Evolutionary conservation across 30 jellyfish, hydroid and myxozoan species (phyloP), one percentile per base, ranked within the genome.

Genomic region (Aurelia coerulea): DNA sequence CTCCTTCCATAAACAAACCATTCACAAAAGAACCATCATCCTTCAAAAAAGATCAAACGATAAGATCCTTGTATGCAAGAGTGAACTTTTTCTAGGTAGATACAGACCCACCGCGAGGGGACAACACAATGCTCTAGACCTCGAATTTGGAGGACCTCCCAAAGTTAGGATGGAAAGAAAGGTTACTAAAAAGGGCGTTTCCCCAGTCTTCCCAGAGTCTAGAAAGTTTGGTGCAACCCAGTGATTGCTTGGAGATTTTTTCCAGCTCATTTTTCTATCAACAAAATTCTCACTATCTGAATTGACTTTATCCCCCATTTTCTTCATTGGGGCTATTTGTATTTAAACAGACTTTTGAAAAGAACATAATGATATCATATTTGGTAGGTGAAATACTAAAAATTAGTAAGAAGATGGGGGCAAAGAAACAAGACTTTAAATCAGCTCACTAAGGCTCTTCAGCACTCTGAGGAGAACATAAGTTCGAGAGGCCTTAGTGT

Each of bases 1-100:
- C 96, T 10, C 96, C 96, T 73, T 88, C 96, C 91, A 88, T 79
- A 58, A 77, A 79, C 35, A 88, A 65, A 19, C 96, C 96, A 78
- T 79, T 79, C 3, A 88, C 68, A 68, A 52, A 88, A n/a, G 96
- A 79, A 0, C 96, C 96, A 78, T 72, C 96, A 35, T 78, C 96
- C 96, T 88, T 19, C 16, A 67, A 77, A 66, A 39, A 3, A 65
- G 62, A n/a, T 13, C 9, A 76, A 51, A 76, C 62, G 37, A 53
- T 53, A 17, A 52, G 51, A 74, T 42, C 33, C 16, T 50, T 37
- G 5, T 37, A 37, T 2, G 5, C 3, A 37, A 37, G 5, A 37
- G 49, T 54, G n/a, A 9, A 34, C 5, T 11, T 18, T 11, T 7
- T 64, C 74, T 18, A 18, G 74, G 35, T 18, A 18, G 35, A 64